A percentile compares a stretch with the other conserved stretches of the same genome.
phyloP scores from a whole-genome alignment of 2,888 invertebrate genomes.

The Ornithoptera alexandrae region DNA sequence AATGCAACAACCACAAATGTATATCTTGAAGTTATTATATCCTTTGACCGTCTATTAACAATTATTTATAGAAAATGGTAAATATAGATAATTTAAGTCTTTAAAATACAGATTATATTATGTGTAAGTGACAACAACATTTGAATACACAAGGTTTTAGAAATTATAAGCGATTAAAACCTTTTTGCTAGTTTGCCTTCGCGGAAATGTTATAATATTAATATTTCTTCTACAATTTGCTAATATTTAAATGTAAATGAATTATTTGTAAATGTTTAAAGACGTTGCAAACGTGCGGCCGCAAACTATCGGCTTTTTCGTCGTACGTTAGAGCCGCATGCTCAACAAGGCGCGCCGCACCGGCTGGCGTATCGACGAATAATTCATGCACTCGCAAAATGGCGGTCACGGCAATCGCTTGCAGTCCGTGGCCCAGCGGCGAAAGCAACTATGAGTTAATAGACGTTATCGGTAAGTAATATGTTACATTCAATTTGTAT shows the following conservation, averaged over 20 bases:
- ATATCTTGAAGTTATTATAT: neutral
- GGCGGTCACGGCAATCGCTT: conserved; percentile 58
- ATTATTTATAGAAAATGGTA: neutral
- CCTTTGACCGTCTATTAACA: neutral
- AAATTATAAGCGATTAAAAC: neutral
- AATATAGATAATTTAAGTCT: neutral
- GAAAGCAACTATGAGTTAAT: conserved; percentile 95
- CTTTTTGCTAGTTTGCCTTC: neutral
- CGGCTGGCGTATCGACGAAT: conserved; percentile 49
- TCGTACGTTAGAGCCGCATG: conserved; percentile 68
- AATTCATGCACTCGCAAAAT: conserved; percentile 69
- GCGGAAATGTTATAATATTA: neutral
- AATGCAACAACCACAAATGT: neutral
- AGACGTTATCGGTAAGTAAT: conserved; percentile 92
- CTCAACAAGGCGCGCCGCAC: conserved; percentile 52
- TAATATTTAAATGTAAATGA: neutral
- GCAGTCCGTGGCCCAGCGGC: conserved; percentile 90
- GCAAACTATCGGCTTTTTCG: conserved; percentile 51
- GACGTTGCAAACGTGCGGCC: conserved; percentile 57
- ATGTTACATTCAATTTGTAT: neutral
- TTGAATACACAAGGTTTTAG: neutral
- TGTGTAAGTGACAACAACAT: neutral
- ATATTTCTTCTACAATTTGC: neutral
- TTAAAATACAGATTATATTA: neutral
- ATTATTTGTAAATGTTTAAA: conserved; percentile 34